phyloP scores from a whole-genome alignment of 2,888 invertebrate species.

The Pasiphila rectangulata region DNA sequence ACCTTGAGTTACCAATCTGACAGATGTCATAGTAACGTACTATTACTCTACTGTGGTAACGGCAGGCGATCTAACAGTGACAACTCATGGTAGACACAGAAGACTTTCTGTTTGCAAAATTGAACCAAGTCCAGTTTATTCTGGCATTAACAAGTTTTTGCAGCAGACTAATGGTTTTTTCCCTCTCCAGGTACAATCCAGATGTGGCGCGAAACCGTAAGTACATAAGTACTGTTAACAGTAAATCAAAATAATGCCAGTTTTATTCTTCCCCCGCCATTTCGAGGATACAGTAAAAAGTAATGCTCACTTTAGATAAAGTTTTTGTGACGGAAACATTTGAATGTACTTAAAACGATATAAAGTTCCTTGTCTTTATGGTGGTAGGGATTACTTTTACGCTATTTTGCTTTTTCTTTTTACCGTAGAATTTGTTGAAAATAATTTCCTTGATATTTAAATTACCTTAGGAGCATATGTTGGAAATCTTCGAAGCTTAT shows the following conservation, averaged over 20 bases:
- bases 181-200: constrained; percentile 12
- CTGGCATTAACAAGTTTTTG: no score
- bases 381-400: constrained; percentile 3
- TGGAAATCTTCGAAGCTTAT: no score
- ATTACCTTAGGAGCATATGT: no score
- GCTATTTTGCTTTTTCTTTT: constrained; percentile 1
- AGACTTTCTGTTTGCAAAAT: no score
- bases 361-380: constrained; percentile 13
- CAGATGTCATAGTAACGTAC: no score
- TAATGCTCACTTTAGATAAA: constrained; percentile 21
- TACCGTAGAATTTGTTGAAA: neutral
- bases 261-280: constrained; percentile 11
- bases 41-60: no score
- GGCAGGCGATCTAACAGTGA: no score
- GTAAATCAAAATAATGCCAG: constrained; percentile 20
- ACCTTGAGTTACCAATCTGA: no score
- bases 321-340: constrained; percentile 17
- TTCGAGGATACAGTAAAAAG: constrained; percentile 16
- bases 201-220: constrained; percentile 14
- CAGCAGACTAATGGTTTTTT: constrained; percentile 9
- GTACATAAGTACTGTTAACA: constrained; percentile 11
- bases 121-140: no score
- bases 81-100: no score
- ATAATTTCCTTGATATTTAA: no score
- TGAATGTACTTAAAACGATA: constrained; percentile 10